A percentile compares a stretch with the other conserved stretches of the same genome.
Evolutionary conservation across 2,888 invertebrate species (phyloP).

Genomic region (Unio delphinus): DNA sequence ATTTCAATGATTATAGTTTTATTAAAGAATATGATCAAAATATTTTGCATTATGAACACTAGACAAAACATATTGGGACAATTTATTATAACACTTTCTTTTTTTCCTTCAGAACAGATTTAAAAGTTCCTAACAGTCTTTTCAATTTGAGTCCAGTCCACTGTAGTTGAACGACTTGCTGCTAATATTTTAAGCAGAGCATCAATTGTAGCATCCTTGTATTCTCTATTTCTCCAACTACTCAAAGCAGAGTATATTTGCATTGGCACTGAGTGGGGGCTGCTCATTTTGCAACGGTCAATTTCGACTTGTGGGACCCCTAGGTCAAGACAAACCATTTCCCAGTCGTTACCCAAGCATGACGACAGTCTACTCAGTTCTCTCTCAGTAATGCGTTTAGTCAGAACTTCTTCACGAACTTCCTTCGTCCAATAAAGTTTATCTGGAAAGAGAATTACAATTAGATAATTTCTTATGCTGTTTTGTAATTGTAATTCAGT

Average conservation of each 20-base stretch:
- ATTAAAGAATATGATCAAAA: too few species aligned
- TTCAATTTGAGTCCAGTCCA: constrained; percentile 19
- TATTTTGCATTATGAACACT: too few species aligned
- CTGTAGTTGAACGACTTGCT: constrained; percentile 16
- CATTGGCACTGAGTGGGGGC: constrained; percentile 17
- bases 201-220: constrained; percentile 13
- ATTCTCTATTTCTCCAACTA: constrained; percentile 15
- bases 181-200: constrained; percentile 16
- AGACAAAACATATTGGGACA: too few species aligned
- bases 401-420: constrained; percentile 8
- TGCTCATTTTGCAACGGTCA: constrained; percentile 27
- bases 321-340: constrained; percentile 18
- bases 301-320: constrained; percentile 19
- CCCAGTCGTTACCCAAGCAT: constrained; percentile 24
- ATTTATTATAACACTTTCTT: too few species aligned
- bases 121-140: too few species aligned
- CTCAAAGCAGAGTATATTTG: constrained; percentile 24
- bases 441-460: constrained; percentile 14
- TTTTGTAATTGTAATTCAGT: too few species aligned
- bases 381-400: constrained; percentile 14
- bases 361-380: constrained; percentile 32
- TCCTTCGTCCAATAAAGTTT: constrained; percentile 14
- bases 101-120: too few species aligned
- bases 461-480: too few species aligned
- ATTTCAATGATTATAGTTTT: too few species aligned